Evolutionary conservation across 2,888 invertebrate genomes (phyloP).

Genomic region (Sarcophaga rosellei): DNA sequence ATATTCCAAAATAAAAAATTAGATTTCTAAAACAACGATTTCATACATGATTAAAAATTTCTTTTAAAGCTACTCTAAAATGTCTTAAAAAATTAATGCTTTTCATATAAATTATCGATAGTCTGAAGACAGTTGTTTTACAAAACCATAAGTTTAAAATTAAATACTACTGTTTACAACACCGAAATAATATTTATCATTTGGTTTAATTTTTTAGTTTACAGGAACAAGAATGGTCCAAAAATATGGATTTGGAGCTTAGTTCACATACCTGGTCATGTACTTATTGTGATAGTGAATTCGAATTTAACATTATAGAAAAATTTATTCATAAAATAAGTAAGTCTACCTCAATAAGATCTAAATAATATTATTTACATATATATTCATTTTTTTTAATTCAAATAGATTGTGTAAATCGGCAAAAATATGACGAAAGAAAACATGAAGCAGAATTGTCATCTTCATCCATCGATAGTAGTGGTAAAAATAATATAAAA

Average conservation of each 20-base stretch:
- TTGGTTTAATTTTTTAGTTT: slow-evolving; percentile 81
- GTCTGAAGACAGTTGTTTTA: too few relatives aligned
- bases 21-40: too few relatives aligned
- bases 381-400: slow-evolving; percentile 20
- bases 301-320: slow-evolving; percentile 82
- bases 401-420: slow-evolving; percentile 63
- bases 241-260: slow-evolving; percentile 84
- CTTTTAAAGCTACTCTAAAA: too few relatives aligned
- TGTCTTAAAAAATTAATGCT: too few relatives aligned
- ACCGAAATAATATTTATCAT: background rate
- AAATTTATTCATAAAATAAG: slow-evolving; percentile 86
- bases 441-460: slow-evolving; percentile 8
- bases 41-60: too few relatives aligned
- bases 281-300: slow-evolving; percentile 84
- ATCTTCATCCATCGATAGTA: background rate
- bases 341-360: slow-evolving; percentile 57
- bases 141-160: too few relatives aligned
- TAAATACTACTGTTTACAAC: too few relatives aligned
- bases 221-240: slow-evolving; percentile 86
- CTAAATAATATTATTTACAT: background rate
- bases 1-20: too few relatives aligned
- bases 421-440: slow-evolving; percentile 51
- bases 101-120: too few relatives aligned
- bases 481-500: slow-evolving; percentile 51
- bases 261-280: slow-evolving; percentile 88